These are phyloP conservation scores for Chrysolina americana DNA, from an alignment of 2,888 invertebrate species.

Conservation along the genomic window DNA sequence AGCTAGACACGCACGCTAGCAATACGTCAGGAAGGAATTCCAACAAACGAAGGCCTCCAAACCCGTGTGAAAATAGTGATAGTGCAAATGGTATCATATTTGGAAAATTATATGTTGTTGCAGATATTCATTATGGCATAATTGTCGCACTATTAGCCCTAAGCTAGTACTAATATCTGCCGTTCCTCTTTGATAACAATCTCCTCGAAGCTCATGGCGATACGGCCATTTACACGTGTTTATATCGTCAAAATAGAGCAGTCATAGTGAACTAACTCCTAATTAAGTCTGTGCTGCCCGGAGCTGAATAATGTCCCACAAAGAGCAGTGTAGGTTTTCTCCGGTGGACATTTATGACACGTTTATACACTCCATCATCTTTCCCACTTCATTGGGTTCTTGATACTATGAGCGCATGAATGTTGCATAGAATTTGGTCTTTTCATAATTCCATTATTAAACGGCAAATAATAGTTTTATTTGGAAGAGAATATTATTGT, in stretches of 20 bases:
- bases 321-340: background rate
- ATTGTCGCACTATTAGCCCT: background rate
- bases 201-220: background rate
- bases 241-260: slow-evolving; percentile 15
- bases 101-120: too few relatives aligned
- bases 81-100: too few relatives aligned
- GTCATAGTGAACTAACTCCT: background rate
- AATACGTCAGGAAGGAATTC: too few relatives aligned
- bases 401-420: background rate
- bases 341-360: background rate
- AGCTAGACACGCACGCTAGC: too few relatives aligned
- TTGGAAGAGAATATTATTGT: too few relatives aligned
- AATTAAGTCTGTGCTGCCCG: background rate
- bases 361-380: background rate
- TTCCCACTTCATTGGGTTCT: background rate
- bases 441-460: too few relatives aligned
- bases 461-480: too few relatives aligned
- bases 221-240: slow-evolving; percentile 16
- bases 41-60: too few relatives aligned
- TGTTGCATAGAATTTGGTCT: too few relatives aligned
- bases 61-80: too few relatives aligned
- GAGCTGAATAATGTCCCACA: background rate
- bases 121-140: background rate
- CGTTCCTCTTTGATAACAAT: background rate
- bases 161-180: background rate